Evolutionary conservation across 2,797 vertebrate genomes (phyloP).

Genomic region (Gouania willdenowi): DNA sequence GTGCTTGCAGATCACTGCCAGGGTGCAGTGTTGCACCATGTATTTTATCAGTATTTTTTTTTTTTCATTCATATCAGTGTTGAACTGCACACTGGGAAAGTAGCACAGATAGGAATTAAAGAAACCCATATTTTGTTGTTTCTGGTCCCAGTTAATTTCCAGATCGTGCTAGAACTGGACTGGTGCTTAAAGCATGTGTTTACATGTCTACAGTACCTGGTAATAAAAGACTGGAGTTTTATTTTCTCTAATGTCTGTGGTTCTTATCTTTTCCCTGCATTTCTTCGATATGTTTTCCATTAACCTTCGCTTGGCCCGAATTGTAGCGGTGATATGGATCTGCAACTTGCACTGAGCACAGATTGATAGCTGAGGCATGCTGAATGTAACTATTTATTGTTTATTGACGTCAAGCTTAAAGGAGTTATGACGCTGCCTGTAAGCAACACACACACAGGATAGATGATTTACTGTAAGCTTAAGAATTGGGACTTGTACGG

Average conservation of each 20-base stretch:
- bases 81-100: neutral
- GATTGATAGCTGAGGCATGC: slow-evolving; percentile 29
- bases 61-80: neutral
- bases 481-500: slow-evolving; percentile 9
- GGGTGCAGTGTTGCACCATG: slow-evolving; percentile 54
- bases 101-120: slow-evolving; percentile 4
- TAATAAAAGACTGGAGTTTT: slow-evolving; percentile 2
- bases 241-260: neutral
- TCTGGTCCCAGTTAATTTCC: neutral
- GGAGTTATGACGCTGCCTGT: slow-evolving; percentile 24
- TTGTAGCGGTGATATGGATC: slow-evolving; percentile 18
- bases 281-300: neutral
- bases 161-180: neutral
- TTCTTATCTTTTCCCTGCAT: slow-evolving; percentile 10
- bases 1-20: slow-evolving; percentile 11
- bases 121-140: slow-evolving; percentile 1
- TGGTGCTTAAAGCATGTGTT: slow-evolving; percentile 17
- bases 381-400: slow-evolving; percentile 43
- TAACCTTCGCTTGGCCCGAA: slow-evolving; percentile 14
- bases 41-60: slow-evolving; percentile 15
- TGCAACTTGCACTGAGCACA: slow-evolving; percentile 27
- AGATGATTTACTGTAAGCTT: slow-evolving; percentile 32
- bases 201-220: neutral
- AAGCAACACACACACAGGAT: slow-evolving; percentile 19
- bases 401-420: slow-evolving; percentile 39